A percentile compares a stretch with the other conserved stretches of the same genome.
phyloP scores from a whole-genome alignment of 2,888 invertebrate genomes.

The Morpho deidamia region DNA sequence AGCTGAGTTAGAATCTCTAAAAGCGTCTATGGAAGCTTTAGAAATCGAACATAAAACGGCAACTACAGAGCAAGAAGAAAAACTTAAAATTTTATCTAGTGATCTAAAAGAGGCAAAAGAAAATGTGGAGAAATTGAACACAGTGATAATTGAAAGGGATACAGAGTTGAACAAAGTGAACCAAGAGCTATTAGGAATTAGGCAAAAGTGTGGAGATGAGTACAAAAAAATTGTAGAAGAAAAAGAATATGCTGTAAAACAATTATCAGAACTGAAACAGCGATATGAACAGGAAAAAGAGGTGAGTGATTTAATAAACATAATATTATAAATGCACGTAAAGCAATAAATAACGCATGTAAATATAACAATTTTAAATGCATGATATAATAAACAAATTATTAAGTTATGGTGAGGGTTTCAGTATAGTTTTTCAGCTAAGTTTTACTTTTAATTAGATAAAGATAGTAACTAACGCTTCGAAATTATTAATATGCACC shows the following conservation, averaged over 20 bases:
- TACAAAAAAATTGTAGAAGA: constrained; percentile 57
- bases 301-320: constrained; percentile 42
- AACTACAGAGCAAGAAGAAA: constrained; percentile 58
- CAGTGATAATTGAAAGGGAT: constrained; percentile 55
- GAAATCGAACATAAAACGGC: constrained; percentile 67
- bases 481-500: no score
- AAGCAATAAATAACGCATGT: constrained; percentile 9
- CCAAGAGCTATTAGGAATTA: constrained; percentile 52
- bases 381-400: background rate
- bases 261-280: constrained; percentile 49
- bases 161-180: constrained; percentile 52
- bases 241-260: constrained; percentile 52
- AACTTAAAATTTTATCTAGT: constrained; percentile 45
- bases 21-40: constrained; percentile 59
- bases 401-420: background rate
- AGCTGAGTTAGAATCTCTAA: constrained; percentile 61
- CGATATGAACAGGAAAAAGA: constrained; percentile 59
- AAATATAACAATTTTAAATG: background rate
- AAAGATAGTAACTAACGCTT: no score
- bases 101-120: constrained; percentile 63
- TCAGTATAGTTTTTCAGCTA: background rate
- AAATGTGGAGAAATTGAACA: constrained; percentile 45
- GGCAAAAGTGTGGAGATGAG: constrained; percentile 58
- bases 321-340: background rate
- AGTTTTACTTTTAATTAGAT: background rate